Evolutionary conservation across 2,888 invertebrate species (phyloP).

Genomic region (Cerastis leucographa): DNA sequence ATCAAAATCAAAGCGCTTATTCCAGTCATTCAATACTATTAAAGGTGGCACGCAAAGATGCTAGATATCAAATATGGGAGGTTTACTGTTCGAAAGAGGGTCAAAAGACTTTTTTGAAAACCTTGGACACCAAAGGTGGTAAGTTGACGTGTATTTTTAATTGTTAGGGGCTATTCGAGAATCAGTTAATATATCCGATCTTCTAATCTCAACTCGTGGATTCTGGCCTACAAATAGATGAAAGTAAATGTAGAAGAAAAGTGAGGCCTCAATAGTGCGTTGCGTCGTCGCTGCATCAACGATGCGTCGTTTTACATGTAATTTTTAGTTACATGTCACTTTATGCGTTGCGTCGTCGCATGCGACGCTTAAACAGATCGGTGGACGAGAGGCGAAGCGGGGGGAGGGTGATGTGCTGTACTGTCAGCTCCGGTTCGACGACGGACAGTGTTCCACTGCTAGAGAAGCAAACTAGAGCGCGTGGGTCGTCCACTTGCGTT

Average conservation of each 20-base stretch:
- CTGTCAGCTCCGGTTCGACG: too few species aligned
- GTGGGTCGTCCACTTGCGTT: too few species aligned
- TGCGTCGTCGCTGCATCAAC: too few species aligned
- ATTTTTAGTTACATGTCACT: too few species aligned
- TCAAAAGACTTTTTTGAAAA: constrained; percentile 84
- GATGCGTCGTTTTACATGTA: too few species aligned
- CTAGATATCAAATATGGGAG: constrained; percentile 86
- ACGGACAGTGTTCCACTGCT: too few species aligned
- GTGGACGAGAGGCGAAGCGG: too few species aligned
- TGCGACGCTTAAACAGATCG: too few species aligned
- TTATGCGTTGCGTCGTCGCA: too few species aligned
- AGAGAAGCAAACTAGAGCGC: too few species aligned
- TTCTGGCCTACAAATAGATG: neutral
- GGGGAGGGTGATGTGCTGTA: too few species aligned
- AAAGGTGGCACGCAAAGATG: constrained; percentile 85
- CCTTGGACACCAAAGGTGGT: constrained; percentile 85
- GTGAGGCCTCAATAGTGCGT: too few species aligned
- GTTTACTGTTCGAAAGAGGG: constrained; percentile 84
- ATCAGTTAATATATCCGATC: neutral
- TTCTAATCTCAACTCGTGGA: neutral
- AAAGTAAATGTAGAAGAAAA: neutral
- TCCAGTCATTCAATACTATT: constrained; percentile 51
- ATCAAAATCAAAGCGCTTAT: constrained; percentile 65
- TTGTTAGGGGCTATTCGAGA: neutral
- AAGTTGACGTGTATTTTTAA: constrained; percentile 52